Evolutionary conservation across 2,113 vertebrate genomes (phyloP), one percentile per base, ranked within the genome.

Genomic region (Apaloderma vittatum): DNA sequence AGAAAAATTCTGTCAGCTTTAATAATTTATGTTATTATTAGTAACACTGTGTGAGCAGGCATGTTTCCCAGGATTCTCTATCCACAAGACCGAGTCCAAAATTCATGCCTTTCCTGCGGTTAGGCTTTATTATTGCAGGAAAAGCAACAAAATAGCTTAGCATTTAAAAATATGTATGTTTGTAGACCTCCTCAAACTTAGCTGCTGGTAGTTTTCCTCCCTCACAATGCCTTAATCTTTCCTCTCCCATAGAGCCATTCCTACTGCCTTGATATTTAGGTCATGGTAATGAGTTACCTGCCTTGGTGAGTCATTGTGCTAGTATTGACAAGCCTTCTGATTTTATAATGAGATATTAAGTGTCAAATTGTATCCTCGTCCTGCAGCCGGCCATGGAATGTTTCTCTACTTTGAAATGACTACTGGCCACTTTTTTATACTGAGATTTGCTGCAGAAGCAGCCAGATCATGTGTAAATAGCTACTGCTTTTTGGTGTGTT

Each of bases 1-100:
- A 49, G 58, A 89, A 93, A 91, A 75, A 94, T 58, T 88, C 83
- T 87, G 73, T 73, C 83, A 34, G 20, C 73, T 94, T 97, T 76
- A 91, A 97, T 95, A 95, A 92, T 94, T 95, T 92, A 93, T 1
- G 1, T 52, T 87, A 89, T 78, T 95, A 89, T 94, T 97, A 94
- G 86, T 78, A 95, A 89, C 91, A 91, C 61, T 75, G 11, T 78
- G 19, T 77, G 76, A 94, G 94, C 70, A 92, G 65, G 62, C 79
- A 78, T 68, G 21, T 54, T 96, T 94, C 92, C 79, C 57, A 82
- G 79, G 80, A 74, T 75, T 57, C 66, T 87, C 58, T n/a, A 36
- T 15, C 34, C 15, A 72, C 40, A 63, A 86, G 9, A 12, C 40
- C 78, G 68, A 81, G 32, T 67, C 85, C 65, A 83, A 88, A 88